Evolutionary conservation across 2,888 invertebrate genomes (phyloP).

Genomic region (Drosophila maculinotata): DNA sequence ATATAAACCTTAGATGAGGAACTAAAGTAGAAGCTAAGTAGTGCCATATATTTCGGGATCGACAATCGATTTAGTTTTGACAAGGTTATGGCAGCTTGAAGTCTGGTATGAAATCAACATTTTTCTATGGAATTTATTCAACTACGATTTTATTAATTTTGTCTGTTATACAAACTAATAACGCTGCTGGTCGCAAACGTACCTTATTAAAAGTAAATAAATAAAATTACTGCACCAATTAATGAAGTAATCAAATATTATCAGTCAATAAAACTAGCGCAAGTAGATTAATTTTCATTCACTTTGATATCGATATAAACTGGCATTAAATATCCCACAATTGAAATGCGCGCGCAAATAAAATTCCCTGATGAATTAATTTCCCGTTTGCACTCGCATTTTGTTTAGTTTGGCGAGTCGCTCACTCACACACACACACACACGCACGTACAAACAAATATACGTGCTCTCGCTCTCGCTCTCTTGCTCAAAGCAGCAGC

Average conservation of each 20-base stretch:
- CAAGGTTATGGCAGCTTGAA: no score
- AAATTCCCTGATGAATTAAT: slow-evolving; percentile 49
- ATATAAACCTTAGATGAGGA: no score
- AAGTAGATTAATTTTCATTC: neutral
- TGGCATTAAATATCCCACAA: slow-evolving; percentile 19
- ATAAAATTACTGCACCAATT: neutral
- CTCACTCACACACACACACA: slow-evolving; percentile 24
- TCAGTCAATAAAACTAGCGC: neutral
- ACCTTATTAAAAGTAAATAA: slow-evolving; percentile 6
- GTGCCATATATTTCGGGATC: no score
- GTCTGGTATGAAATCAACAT: no score
- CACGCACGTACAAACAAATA: slow-evolving; percentile 20
- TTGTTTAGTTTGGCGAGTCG: slow-evolving; percentile 52
- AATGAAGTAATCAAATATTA: neutral
- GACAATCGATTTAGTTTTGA: no score
- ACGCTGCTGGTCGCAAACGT: slow-evolving; percentile 20
- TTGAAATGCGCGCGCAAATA: slow-evolving; percentile 50
- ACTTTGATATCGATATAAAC: slow-evolving; percentile 27
- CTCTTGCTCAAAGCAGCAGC: slow-evolving; percentile 20
- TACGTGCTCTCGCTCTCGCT: slow-evolving; percentile 32
- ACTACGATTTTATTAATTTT: neutral
- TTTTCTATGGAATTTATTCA: neutral
- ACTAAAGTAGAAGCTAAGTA: no score
- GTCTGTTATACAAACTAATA: slow-evolving; percentile 14
- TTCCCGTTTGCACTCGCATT: slow-evolving; percentile 70